These are phyloP conservation scores for Ditylenchus weischeri DNA, from an alignment of 2,888 invertebrate species.

Conservation along the genomic window DNA sequence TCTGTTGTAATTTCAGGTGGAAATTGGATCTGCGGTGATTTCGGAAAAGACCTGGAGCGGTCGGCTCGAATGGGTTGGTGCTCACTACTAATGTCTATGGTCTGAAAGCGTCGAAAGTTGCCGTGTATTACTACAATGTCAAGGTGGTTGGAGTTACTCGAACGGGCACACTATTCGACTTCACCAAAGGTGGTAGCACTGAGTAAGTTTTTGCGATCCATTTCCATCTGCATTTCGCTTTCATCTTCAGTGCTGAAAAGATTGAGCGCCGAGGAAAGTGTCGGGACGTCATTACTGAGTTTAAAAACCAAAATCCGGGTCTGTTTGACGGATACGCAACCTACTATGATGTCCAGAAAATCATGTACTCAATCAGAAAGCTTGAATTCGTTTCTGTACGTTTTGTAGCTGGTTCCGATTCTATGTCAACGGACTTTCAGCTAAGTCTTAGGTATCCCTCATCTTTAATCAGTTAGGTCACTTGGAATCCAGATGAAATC, in stretches of 20 bases:
- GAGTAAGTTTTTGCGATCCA: no score
- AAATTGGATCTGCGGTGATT: neutral
- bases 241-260: constrained; percentile 4
- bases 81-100: constrained; percentile 12
- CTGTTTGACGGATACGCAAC: neutral
- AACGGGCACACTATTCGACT: neutral
- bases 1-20: neutral
- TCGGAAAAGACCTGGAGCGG: constrained; percentile 2
- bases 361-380: neutral
- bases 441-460: no score
- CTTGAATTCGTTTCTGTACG: no score
- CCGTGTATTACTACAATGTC: constrained; percentile 6
- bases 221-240: neutral
- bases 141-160: neutral
- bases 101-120: neutral
- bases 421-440: no score
- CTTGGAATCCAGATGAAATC: no score
- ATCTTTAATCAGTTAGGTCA: no score
- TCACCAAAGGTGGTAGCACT: no score
- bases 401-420: no score
- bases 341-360: constrained; percentile 11
- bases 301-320: neutral
- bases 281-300: constrained; percentile 12
- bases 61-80: neutral
- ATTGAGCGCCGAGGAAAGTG: constrained; percentile 9